Conservation (phyloP, 1,140 invertebrate species). For the Camponotus vicinus region DNA sequence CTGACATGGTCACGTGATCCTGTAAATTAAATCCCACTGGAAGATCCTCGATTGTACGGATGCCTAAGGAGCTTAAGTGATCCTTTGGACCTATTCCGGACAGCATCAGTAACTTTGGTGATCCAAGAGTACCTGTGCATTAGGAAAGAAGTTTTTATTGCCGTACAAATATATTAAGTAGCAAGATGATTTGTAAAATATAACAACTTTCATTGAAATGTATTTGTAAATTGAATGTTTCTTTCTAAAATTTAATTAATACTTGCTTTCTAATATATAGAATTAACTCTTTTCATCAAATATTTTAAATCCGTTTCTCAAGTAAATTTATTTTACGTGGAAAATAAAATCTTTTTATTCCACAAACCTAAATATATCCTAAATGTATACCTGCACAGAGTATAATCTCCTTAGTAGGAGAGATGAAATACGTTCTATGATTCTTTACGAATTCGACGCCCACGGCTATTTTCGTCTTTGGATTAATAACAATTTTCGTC, state of each 20-base stretch:
- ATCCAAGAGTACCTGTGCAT: constrained; percentile 75
- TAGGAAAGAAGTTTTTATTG: too few relatives aligned
- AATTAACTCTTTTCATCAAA: not conserved
- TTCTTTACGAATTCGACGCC: constrained; percentile 90
- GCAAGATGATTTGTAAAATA: too few relatives aligned
- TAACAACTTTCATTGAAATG: too few relatives aligned
- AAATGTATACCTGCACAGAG: constrained; percentile 84
- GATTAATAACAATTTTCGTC: constrained; percentile 90
- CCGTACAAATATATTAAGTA: constrained; percentile 57
- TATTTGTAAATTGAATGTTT: too few relatives aligned
- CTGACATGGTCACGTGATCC: constrained; percentile 91
- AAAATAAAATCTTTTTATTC: not conserved
- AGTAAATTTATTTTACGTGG: not conserved
- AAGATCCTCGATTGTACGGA: constrained; percentile 88
- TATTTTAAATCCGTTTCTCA: not conserved
- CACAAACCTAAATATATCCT: not conserved
- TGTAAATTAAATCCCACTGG: constrained; percentile 94
- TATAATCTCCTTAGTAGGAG: constrained; percentile 87
- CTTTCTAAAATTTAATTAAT: too few relatives aligned
- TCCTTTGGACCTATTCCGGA: constrained; percentile 87
- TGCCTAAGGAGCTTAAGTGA: constrained; percentile 85
- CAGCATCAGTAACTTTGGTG: constrained; percentile 88
- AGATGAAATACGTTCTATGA: constrained; percentile 83
- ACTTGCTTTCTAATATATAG: constrained; percentile 50
- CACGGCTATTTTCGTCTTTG: constrained; percentile 87